Evolutionary conservation across 23 tunicate genomes (phyloP), one percentile per base, ranked within the genome.

Genomic region (Halocynthia roretzi): DNA sequence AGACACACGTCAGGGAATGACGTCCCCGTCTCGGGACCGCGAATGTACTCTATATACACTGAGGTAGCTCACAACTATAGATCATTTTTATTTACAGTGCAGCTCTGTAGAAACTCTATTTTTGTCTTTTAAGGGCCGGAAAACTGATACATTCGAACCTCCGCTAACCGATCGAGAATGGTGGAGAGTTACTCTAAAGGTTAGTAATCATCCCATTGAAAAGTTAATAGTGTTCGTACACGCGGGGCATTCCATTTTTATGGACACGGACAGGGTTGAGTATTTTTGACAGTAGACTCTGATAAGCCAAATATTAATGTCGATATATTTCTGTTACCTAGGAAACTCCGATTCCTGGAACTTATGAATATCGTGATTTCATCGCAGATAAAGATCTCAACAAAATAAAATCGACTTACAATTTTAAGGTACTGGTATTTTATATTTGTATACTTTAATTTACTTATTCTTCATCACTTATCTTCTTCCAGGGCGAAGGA

Each of bases 311-410:
- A 31, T 4, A 31, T 31, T 31, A 31, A 31, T 31, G 44, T 31
- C 44, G 44, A 31, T 31, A 31, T 31, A 31, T 31, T 31, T 31
- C 4, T 31, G 44, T 31, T 31, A 31, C 44, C 44, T 75, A 89
- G 96, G 96, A 89, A 52, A 89, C 96, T 14, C 96, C 96, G 6
- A 80, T 89, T 74, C 96, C 96, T 9, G 96, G 96, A 62, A 83
- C 87, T 7, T 89, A 89, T 82, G 86, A 83, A 7, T 61, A 62
- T 62, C 79, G 83, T 31, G 89, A 89, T 64, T 89, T 89, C 62
- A 85, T 89, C 7, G 77, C 84, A 70, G 96, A 89, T 6, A 84
- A 76, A 54, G 95, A 88, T 71, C 74, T 83, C 40, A 83, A 88
- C 49, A 82, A 77, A 7, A 88, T 88, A 53, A 83, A 88, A 72